phyloP scores from a whole-genome alignment of 64 coral and sea anemone genomes.

The Actinia equina region DNA sequence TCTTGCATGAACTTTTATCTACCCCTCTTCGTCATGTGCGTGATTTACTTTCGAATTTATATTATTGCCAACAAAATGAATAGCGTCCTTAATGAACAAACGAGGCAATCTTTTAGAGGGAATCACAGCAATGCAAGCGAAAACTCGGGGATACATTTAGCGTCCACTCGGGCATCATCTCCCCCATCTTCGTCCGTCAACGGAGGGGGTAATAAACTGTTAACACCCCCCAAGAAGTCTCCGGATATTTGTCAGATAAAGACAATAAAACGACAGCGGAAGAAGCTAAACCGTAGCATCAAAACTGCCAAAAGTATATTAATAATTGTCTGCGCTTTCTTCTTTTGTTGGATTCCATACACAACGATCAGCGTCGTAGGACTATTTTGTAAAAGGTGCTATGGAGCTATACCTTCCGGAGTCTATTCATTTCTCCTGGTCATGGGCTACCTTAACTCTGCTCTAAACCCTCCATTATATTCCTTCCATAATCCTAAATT shows the following conservation, averaged over 20 bases:
- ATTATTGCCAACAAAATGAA: constrained; percentile 4
- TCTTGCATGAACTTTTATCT: constrained; percentile 84
- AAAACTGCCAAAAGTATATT: constrained; percentile 84
- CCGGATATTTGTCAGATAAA: neutral
- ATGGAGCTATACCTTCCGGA: neutral
- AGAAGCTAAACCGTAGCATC: constrained; percentile 51
- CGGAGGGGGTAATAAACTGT: neutral
- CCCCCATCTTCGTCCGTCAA: neutral
- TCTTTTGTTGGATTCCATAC: constrained; percentile 82
- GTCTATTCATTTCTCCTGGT: constrained; percentile 40
- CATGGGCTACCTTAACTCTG: constrained; percentile 75
- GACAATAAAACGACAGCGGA: constrained; percentile 19
- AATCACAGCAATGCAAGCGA: neutral
- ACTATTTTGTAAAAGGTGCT: constrained; percentile 35
- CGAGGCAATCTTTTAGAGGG: neutral
- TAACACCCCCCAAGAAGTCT: neutral
- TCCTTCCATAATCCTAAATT: constrained; percentile 77
- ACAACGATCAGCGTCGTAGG: constrained; percentile 46
- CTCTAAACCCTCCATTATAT: constrained; percentile 84
- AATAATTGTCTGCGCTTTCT: constrained; percentile 77
- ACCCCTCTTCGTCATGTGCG: constrained; percentile 73
- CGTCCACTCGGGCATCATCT: neutral
- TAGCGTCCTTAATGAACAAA: neutral
- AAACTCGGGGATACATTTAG: neutral
- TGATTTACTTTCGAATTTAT: constrained; percentile 64